Conservation (phyloP, 2,113 vertebrate genomes). For the Cyanistes caeruleus region DNA sequence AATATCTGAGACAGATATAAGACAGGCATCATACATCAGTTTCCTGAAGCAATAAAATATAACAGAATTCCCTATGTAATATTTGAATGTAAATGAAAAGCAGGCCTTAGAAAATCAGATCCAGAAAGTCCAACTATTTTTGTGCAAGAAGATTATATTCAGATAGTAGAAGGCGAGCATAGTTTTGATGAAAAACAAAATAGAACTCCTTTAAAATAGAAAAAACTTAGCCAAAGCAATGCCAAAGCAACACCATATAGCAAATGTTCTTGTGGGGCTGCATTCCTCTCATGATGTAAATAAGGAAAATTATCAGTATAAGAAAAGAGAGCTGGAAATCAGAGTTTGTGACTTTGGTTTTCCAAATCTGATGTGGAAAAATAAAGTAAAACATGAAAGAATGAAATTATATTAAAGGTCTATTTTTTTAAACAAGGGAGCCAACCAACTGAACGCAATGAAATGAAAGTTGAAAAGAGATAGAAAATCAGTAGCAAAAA, state of each 20-base stretch:
- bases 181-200: background rate
- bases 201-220: background rate
- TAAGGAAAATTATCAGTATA: background rate
- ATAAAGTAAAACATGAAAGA: background rate
- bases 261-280: background rate
- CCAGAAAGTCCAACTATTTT: background rate
- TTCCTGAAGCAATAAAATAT: background rate
- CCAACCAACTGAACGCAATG: background rate
- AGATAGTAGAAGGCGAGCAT: background rate
- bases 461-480: background rate
- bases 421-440: background rate
- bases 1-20: background rate
- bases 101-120: background rate
- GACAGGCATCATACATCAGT: background rate
- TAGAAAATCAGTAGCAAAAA: background rate
- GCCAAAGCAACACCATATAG: background rate
- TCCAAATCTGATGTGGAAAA: background rate
- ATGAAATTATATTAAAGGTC: background rate
- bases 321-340: background rate
- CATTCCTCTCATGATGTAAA: background rate
- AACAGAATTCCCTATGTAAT: background rate
- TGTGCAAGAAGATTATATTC: background rate
- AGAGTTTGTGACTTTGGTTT: background rate
- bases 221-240: background rate
- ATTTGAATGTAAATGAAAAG: background rate